A percentile compares a stretch with the other conserved stretches of the same genome.
phyloP scores from a whole-genome alignment of 2,797 vertebrate species.

The Chloroceryle inda region DNA sequence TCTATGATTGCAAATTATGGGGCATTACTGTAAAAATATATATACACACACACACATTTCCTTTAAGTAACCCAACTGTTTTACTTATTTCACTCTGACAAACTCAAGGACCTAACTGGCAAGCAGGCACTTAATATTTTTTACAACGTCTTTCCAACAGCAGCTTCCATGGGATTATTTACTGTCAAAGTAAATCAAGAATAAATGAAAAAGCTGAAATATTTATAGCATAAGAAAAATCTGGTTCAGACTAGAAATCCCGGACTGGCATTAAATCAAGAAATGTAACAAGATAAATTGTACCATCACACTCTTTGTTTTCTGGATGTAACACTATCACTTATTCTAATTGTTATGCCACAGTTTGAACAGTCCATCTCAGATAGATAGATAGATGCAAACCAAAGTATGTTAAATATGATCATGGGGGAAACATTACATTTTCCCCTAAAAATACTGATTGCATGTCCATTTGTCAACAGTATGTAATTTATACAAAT shows the following conservation, averaged over 20 bases:
- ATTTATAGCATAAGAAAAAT: slow-evolving; percentile 70
- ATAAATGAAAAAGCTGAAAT: slow-evolving; percentile 76
- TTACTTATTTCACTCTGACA: slow-evolving; percentile 40
- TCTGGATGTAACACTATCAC: slow-evolving; percentile 42
- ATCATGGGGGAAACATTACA: slow-evolving; percentile 11
- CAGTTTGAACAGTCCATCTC: slow-evolving; percentile 12
- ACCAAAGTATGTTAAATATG: slow-evolving; percentile 25
- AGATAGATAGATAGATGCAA: slow-evolving; percentile 48
- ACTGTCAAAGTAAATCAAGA: slow-evolving; percentile 72
- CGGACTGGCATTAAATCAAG: slow-evolving; percentile 46
- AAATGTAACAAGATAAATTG: slow-evolving; percentile 61
- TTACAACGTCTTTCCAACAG: slow-evolving; percentile 56
- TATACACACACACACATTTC: neutral
- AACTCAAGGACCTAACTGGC: slow-evolving; percentile 22
- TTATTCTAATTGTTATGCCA: slow-evolving; percentile 72
- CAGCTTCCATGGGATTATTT: slow-evolving; percentile 72
- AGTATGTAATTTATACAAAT: slow-evolving; percentile 58
- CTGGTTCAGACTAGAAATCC: slow-evolving; percentile 53
- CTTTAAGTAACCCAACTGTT: slow-evolving; percentile 41
- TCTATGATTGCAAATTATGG: slow-evolving; percentile 18
- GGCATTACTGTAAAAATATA: neutral
- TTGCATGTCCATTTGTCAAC: slow-evolving; percentile 25
- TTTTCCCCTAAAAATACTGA: slow-evolving; percentile 29
- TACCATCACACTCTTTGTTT: slow-evolving; percentile 62
- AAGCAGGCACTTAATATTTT: slow-evolving; percentile 60